A percentile compares a stretch with the other conserved stretches of the same genome.
Conservation (phyloP, 2,797 vertebrate genomes). For the Pantherophis alleghaniensis region DNA sequence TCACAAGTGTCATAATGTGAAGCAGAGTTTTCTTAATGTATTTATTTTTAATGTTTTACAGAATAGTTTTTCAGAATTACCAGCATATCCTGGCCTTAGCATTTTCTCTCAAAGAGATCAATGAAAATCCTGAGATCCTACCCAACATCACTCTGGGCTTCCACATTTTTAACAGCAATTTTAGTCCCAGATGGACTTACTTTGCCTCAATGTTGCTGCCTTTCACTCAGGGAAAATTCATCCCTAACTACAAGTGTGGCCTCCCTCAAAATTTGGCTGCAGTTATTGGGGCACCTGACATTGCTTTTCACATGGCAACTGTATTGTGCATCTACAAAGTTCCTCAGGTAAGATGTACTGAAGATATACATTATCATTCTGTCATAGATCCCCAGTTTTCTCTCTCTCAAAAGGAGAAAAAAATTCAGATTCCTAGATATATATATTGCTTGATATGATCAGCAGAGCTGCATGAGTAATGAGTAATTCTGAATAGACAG, state of each 20-base stretch:
- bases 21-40: background rate
- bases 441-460: background rate
- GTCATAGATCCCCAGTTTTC: background rate
- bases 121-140: background rate
- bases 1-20: background rate
- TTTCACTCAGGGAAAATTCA: background rate
- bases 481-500: background rate
- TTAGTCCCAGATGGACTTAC: background rate
- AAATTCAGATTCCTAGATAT: background rate
- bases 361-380: background rate
- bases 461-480: background rate
- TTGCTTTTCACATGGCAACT: background rate
- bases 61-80: background rate
- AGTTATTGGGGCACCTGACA: background rate
- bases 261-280: background rate
- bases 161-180: background rate
- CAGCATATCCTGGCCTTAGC: background rate
- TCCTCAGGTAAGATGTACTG: background rate
- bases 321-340: background rate
- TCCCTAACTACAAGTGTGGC: background rate
- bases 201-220: background rate
- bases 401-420: no score
- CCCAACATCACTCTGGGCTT: background rate
- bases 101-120: background rate
- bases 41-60: background rate